These are phyloP conservation scores for Sitta europaea DNA, from an alignment of 2,113 vertebrate species.

Conservation along the genomic window DNA sequence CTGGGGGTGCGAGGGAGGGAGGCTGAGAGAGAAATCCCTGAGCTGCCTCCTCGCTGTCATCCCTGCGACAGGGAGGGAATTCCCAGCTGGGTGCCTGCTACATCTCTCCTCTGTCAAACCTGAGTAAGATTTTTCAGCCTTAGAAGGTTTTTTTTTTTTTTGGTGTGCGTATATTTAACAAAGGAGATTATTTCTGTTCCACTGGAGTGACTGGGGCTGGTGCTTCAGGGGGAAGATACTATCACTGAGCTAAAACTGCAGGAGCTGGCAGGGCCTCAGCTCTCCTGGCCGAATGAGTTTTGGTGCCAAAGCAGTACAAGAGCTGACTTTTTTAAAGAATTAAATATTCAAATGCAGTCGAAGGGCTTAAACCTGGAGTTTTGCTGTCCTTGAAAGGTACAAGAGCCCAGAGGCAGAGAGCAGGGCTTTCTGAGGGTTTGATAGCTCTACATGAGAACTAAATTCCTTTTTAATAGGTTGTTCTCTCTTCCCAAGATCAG, in stretches of 20 bases:
- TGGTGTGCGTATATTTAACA: not conserved
- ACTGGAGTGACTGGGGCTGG: not conserved
- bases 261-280: not conserved
- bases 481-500: constrained; percentile 36
- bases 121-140: not conserved
- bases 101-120: not conserved
- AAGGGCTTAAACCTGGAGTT: not conserved
- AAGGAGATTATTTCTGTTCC: not conserved
- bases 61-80: not conserved
- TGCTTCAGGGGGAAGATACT: not conserved
- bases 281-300: not conserved
- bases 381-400: constrained; percentile 7
- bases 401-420: not conserved
- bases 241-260: not conserved
- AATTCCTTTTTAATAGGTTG: constrained; percentile 49
- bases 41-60: not conserved
- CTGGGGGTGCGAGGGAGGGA: not conserved
- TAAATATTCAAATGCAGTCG: not conserved
- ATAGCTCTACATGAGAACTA: constrained; percentile 14
- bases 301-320: not conserved
- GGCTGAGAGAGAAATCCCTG: not conserved
- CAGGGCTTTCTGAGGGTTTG: not conserved
- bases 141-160: not conserved
- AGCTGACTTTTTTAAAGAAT: not conserved
- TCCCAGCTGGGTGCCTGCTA: not conserved